phyloP scores from a whole-genome alignment of 2,888 invertebrate species.

The Rhaphigaster nebulosa region DNA sequence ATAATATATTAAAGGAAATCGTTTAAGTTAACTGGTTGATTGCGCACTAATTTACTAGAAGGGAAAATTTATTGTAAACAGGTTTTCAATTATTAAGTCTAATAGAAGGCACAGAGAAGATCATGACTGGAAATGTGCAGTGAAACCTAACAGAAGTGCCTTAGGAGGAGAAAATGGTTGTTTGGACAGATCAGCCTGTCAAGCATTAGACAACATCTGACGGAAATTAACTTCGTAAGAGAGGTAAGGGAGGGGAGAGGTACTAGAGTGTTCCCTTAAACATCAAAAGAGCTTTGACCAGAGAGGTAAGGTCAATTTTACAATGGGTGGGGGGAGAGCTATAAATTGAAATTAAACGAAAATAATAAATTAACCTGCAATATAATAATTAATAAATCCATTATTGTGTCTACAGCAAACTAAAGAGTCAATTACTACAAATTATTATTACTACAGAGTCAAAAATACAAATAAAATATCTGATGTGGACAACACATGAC shows the following conservation, averaged over 20 bases:
- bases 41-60: too few relatives aligned
- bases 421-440: too few relatives aligned
- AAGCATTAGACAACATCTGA: neutral
- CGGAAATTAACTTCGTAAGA: neutral
- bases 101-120: neutral
- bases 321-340: neutral
- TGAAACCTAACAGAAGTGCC: neutral
- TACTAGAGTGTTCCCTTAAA: too few relatives aligned
- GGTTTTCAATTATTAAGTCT: neutral
- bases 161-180: neutral
- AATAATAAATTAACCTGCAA: neutral
- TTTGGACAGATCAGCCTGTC: neutral
- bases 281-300: neutral
- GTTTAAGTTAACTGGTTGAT: too few relatives aligned
- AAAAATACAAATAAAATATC: too few relatives aligned
- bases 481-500: too few relatives aligned
- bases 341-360: neutral
- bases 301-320: neutral
- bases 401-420: too few relatives aligned
- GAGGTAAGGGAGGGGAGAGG: neutral
- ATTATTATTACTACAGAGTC: too few relatives aligned
- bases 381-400: too few relatives aligned
- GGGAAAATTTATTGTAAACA: neutral
- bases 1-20: too few relatives aligned
- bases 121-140: neutral